Evolutionary conservation across 1,140 invertebrate genomes (phyloP).

Genomic region (Andricus grossulariae): DNA sequence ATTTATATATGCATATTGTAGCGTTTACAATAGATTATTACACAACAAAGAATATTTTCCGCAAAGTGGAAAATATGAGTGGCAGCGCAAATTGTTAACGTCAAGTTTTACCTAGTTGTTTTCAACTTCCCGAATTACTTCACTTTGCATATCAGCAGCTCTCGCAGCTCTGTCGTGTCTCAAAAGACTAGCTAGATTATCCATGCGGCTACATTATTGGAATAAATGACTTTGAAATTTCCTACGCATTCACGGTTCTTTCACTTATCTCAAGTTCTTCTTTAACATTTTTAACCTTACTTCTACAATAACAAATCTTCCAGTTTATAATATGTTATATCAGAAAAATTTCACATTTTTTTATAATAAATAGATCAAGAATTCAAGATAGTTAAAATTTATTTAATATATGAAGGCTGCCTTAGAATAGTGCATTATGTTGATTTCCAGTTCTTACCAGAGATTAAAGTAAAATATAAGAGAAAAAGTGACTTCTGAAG

Average conservation of each 20-base stretch:
- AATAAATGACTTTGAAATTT: neutral
- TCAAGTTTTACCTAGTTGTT: constrained; percentile 20
- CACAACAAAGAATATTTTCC: constrained; percentile 7
- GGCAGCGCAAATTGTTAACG: constrained; percentile 8
- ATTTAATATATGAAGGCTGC: too few relatives aligned
- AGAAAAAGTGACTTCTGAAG: too few relatives aligned
- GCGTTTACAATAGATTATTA: neutral
- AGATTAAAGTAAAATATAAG: too few relatives aligned
- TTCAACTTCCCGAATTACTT: constrained; percentile 8
- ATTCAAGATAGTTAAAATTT: too few relatives aligned
- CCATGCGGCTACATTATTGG: neutral
- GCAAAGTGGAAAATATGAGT: constrained; percentile 7
- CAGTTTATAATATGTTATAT: too few relatives aligned
- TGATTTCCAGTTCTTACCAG: too few relatives aligned
- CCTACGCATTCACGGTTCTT: neutral
- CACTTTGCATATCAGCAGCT: constrained; percentile 19
- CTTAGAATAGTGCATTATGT: too few relatives aligned
- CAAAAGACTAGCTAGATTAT: constrained; percentile 6
- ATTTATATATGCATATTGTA: neutral
- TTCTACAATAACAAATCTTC: too few relatives aligned
- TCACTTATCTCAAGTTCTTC: neutral
- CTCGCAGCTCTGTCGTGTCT: constrained; percentile 4
- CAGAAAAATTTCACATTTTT: too few relatives aligned
- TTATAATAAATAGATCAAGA: too few relatives aligned
- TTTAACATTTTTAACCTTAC: neutral